Conservation (phyloP, 2,113 vertebrate species). For the Dasyornis broadbenti region DNA sequence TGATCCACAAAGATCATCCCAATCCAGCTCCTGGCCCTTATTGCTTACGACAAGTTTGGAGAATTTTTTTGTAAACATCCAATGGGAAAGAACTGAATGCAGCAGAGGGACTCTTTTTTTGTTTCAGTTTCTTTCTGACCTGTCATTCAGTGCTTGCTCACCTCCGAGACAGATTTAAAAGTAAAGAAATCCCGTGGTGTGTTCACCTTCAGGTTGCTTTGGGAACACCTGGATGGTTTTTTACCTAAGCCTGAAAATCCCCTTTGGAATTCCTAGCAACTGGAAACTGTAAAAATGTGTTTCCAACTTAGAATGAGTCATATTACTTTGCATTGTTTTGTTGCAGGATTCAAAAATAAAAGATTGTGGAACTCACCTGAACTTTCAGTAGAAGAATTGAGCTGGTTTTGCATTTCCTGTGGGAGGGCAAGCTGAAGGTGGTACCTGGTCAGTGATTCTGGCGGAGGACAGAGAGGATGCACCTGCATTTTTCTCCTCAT, state of each 20-base stretch:
- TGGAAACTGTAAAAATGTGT: neutral
- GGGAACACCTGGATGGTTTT: neutral
- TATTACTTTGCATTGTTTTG: neutral
- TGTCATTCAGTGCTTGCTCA: neutral
- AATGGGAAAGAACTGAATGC: neutral
- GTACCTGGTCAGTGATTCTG: neutral
- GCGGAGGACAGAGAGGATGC: neutral
- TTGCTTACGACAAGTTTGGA: neutral
- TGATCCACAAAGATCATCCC: neutral
- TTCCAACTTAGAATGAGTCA: neutral
- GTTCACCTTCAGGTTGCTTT: neutral
- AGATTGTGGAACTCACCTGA: neutral
- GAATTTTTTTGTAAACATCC: neutral
- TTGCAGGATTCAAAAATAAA: neutral
- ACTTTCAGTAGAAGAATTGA: neutral
- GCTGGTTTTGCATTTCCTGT: neutral
- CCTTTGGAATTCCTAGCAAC: neutral
- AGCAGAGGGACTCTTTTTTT: no score
- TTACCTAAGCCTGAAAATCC: neutral
- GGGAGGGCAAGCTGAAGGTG: neutral
- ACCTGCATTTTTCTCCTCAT: neutral
- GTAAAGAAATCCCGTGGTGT: rapidly evolving
- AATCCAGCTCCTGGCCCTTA: neutral
- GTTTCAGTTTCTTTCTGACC: neutral
- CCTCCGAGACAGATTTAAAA: neutral